These are phyloP conservation scores for Andrena bicolor DNA, from an alignment of 2,888 invertebrate species.

Conservation along the genomic window DNA sequence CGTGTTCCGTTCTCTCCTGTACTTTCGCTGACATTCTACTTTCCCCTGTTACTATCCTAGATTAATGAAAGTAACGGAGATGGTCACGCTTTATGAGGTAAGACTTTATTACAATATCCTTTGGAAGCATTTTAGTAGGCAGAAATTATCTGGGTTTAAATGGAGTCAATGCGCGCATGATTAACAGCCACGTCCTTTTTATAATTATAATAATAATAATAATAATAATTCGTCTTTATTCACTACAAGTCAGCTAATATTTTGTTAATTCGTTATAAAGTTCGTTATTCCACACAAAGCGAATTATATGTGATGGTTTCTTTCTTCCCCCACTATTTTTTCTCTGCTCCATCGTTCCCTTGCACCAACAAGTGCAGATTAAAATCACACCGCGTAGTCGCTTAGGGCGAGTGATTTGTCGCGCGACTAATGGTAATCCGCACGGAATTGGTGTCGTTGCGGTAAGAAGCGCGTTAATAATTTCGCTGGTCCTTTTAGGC, in stretches of 20 bases:
- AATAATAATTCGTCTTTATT: too few relatives aligned
- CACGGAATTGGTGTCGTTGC: constrained; percentile 34
- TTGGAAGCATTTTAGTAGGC: too few relatives aligned
- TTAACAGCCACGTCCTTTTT: too few relatives aligned
- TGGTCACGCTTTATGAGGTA: too few relatives aligned
- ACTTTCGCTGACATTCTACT: neutral
- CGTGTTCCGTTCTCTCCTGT: neutral
- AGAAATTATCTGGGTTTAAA: too few relatives aligned
- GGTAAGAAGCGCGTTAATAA: constrained; percentile 46
- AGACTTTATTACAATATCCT: too few relatives aligned
- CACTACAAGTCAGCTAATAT: too few relatives aligned
- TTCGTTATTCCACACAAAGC: neutral
- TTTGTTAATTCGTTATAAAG: too few relatives aligned
- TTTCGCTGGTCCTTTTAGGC: constrained; percentile 27
- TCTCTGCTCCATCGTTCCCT: neutral
- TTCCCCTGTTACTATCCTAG: too few relatives aligned
- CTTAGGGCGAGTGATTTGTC: constrained; percentile 43
- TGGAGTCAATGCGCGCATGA: too few relatives aligned
- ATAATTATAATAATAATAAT: too few relatives aligned
- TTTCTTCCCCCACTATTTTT: neutral
- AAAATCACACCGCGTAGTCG: constrained; percentile 18
- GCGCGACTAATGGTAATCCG: constrained; percentile 33
- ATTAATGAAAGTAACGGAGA: too few relatives aligned
- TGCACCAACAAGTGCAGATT: neutral
- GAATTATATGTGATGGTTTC: neutral